phyloP scores from a whole-genome alignment of 1,140 invertebrate species.

The Tetragonula clypearis region DNA sequence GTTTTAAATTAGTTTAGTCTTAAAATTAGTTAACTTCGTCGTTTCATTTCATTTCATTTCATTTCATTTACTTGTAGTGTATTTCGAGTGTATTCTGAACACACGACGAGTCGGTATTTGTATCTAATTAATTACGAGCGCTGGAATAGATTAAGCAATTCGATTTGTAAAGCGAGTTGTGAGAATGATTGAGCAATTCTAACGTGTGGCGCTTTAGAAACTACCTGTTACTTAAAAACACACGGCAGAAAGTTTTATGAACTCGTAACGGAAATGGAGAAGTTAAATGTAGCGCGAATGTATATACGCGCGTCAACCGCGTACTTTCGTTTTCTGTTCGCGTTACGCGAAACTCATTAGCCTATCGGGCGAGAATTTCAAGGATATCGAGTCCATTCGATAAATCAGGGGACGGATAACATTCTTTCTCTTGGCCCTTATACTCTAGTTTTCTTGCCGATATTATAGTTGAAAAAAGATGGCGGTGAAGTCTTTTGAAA shows the following conservation, averaged over 20 bases:
- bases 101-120: too few relatives aligned
- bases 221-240: not conserved
- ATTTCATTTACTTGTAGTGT: too few relatives aligned
- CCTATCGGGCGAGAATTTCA: conserved; percentile 16
- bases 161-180: too few relatives aligned
- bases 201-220: not conserved
- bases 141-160: too few relatives aligned
- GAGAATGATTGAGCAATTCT: too few relatives aligned
- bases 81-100: too few relatives aligned
- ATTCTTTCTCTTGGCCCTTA: conserved; percentile 13
- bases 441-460: not conserved
- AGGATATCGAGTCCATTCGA: conserved; percentile 11
- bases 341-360: not conserved
- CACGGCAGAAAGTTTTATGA: not conserved
- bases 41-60: too few relatives aligned
- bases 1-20: too few relatives aligned
- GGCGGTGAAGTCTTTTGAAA: rapidly evolving
- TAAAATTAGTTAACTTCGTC: too few relatives aligned
- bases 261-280: not conserved
- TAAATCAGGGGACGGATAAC: conserved; percentile 16
- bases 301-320: not conserved
- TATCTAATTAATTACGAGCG: too few relatives aligned
- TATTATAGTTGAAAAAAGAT: not conserved
- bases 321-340: conserved; percentile 37
- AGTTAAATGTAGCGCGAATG: not conserved